A percentile compares a stretch with the other conserved stretches of the same genome.
These are phyloP conservation scores for Drosophila trapezifrons DNA, from an alignment of 1,140 invertebrate species.

Conservation along the genomic window DNA sequence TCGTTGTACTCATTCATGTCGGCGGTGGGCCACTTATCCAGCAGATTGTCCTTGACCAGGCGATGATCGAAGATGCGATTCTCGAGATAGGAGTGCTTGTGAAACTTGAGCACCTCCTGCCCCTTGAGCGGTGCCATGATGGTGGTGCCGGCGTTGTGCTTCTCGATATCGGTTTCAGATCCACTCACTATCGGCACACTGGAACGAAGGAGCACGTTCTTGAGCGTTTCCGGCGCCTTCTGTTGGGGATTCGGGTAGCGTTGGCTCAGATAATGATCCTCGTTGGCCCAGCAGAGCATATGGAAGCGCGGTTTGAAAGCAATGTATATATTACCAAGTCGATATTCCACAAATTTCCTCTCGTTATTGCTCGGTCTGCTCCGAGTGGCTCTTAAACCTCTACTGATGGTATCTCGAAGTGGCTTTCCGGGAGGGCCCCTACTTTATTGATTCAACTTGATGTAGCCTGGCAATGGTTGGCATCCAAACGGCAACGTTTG, in stretches of 20 bases:
- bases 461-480: conserved; percentile 31
- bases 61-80: conserved; percentile 83
- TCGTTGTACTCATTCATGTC: conserved; percentile 76
- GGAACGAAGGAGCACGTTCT: conserved; percentile 74
- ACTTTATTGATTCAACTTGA: conserved; percentile 66
- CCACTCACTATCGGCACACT: conserved; percentile 83
- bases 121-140: conserved; percentile 72
- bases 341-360: neutral
- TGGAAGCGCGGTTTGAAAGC: conserved; percentile 3
- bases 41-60: conserved; percentile 79
- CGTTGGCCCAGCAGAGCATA: conserved; percentile 80
- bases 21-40: conserved; percentile 78
- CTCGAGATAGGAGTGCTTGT: conserved; percentile 80
- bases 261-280: conserved; percentile 71
- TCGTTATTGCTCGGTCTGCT: neutral
- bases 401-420: neutral
- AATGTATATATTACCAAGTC: neutral
- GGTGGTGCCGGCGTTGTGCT: conserved; percentile 35
- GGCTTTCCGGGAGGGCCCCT: too few species aligned
- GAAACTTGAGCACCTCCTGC: conserved; percentile 68
- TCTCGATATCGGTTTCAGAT: conserved; percentile 12
- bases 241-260: conserved; percentile 63
- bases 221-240: conserved; percentile 74
- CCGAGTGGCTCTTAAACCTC: neutral
- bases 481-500: conserved; percentile 15